Conservation (phyloP, 2,888 invertebrate species). For the Lochmaea crataegi region DNA sequence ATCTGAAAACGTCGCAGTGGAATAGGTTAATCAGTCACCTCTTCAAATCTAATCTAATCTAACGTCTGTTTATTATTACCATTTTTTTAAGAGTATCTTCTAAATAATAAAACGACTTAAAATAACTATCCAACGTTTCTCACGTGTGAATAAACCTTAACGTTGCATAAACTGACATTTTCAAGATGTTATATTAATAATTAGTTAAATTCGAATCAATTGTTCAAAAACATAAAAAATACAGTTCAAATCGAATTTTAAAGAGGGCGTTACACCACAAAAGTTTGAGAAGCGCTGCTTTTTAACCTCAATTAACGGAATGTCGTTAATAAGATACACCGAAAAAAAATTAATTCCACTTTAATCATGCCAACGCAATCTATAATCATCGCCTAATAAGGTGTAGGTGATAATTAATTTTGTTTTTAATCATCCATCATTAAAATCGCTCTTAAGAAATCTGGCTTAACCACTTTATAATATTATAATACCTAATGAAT, state of each 20-base stretch:
- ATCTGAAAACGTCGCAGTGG: no score
- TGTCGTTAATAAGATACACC: background rate
- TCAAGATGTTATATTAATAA: no score
- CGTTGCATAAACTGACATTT: no score
- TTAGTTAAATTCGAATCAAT: no score
- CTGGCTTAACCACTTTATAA: background rate
- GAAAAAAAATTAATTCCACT: background rate
- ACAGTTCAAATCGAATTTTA: background rate
- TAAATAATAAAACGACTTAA: no score
- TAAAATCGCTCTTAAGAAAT: background rate
- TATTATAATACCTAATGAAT: background rate
- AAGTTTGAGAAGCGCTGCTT: background rate
- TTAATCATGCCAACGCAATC: background rate
- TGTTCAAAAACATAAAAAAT: no score
- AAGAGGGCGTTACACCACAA: background rate
- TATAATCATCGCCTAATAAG: conserved; percentile 13
- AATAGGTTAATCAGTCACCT: no score
- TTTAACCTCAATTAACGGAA: background rate
- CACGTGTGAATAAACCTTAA: no score
- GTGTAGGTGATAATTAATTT: conserved; percentile 6
- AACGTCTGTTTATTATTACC: no score
- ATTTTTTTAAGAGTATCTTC: no score
- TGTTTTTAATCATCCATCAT: background rate
- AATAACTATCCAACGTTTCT: no score
- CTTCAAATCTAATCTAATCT: no score